Conservation (phyloP, 2,888 invertebrate genomes). For the Kryphioiulus occultus region DNA sequence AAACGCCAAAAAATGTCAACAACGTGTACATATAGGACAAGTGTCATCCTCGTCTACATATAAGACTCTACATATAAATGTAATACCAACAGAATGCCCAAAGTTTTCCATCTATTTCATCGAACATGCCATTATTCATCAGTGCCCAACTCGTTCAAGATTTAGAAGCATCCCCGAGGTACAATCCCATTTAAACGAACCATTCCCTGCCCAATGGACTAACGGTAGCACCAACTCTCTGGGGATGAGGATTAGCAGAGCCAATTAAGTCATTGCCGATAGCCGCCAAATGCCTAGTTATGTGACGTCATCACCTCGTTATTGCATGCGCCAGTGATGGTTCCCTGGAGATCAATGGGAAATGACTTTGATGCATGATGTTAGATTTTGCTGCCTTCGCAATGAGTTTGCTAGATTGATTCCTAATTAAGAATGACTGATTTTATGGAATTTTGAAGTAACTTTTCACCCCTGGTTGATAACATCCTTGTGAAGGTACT, state of each 20-base stretch:
- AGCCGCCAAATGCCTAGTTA: background rate
- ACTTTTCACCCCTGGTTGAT: background rate
- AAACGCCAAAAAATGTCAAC: too few relatives aligned
- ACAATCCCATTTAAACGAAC: background rate
- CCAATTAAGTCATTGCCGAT: background rate
- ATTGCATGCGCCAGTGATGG: background rate
- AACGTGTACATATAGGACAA: too few relatives aligned
- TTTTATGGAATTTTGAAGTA: background rate
- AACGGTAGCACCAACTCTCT: background rate
- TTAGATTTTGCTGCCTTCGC: background rate
- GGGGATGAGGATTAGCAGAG: background rate
- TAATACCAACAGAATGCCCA: too few relatives aligned
- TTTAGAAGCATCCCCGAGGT: background rate
- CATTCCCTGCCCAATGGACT: background rate
- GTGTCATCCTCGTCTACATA: too few relatives aligned
- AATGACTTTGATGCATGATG: constrained; percentile 1
- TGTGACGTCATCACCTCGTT: constrained; percentile 21
- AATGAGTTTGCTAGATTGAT: background rate
- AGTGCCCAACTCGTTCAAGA: background rate
- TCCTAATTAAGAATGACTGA: background rate
- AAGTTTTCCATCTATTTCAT: background rate
- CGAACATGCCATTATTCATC: background rate
- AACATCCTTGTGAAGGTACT: background rate
- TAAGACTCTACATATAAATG: too few relatives aligned
- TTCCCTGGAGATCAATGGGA: background rate